Percentiles rank a stretch among this genome's conserved stretches.
phyloP scores from a whole-genome alignment of 2,888 invertebrate species.

The Caenorhabditis macrosperma region DNA sequence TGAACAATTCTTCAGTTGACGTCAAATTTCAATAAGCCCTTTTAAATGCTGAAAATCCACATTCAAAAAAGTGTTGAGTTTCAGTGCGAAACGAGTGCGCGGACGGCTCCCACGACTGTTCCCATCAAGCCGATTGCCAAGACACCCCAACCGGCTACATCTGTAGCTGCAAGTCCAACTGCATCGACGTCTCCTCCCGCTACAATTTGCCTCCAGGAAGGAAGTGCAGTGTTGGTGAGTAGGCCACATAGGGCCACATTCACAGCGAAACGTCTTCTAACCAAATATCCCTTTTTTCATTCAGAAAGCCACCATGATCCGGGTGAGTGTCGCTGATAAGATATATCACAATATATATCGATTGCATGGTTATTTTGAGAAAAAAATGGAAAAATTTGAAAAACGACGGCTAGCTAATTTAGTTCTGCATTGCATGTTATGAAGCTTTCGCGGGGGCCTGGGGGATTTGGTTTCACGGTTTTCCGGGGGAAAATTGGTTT shows the following conservation, averaged over 20 bases:
- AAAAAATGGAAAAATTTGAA: not conserved
- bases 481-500: too few species aligned
- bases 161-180: slow-evolving; percentile 70
- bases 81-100: slow-evolving; percentile 76
- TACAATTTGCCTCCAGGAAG: slow-evolving; percentile 71
- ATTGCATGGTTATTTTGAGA: slow-evolving; percentile 13
- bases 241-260: too few species aligned
- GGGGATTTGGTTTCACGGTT: too few species aligned
- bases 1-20: too few species aligned
- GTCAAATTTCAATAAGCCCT: too few species aligned
- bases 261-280: too few species aligned
- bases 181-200: slow-evolving; percentile 74
- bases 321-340: slow-evolving; percentile 19
- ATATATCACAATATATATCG: too few species aligned
- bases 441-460: too few species aligned
- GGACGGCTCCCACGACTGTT: slow-evolving; percentile 73
- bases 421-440: not conserved
- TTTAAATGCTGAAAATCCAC: not conserved
- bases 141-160: slow-evolving; percentile 70
- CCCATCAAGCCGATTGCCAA: slow-evolving; percentile 70
- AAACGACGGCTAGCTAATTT: not conserved
- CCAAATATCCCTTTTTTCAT: too few species aligned
- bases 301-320: slow-evolving; percentile 47
- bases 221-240: slow-evolving; percentile 70
- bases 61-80: not conserved